Percentiles rank a stretch among this genome's conserved stretches.
Conservation (phyloP, 2,888 invertebrate genomes). For the Panorpa germanica region DNA sequence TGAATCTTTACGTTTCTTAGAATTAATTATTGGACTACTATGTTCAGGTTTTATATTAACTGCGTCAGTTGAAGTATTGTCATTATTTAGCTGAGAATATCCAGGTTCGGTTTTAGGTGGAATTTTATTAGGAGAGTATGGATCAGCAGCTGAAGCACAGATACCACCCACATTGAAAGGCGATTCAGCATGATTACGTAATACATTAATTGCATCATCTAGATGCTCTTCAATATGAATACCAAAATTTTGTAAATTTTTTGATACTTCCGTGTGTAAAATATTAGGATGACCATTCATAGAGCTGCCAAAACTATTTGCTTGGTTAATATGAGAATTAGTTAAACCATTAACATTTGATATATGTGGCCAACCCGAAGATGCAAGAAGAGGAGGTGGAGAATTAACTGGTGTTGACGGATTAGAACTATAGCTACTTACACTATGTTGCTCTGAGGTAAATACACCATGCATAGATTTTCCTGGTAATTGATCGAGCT, state of each 20-base stretch:
- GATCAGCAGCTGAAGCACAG: conserved; percentile 21
- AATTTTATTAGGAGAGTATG: conserved; percentile 28
- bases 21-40: conserved; percentile 24
- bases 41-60: conserved; percentile 23
- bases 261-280: too few species aligned
- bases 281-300: too few species aligned
- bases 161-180: conserved; percentile 45
- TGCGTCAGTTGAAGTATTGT: conserved; percentile 12
- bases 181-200: conserved; percentile 87
- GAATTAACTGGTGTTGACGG: conserved; percentile 91
- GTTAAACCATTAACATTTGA: conserved; percentile 18
- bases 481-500: conserved; percentile 23
- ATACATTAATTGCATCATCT: conserved; percentile 88
- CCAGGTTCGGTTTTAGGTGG: background rate
- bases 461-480: conserved; percentile 49
- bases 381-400: conserved; percentile 57
- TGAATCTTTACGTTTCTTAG: conserved; percentile 67
- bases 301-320: too few species aligned
- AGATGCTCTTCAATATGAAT: conserved; percentile 87
- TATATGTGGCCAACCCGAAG: conserved; percentile 12
- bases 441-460: conserved; percentile 39
- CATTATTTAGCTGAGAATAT: conserved; percentile 6
- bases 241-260: conserved; percentile 44
- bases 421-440: conserved; percentile 83
- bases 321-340: too few species aligned